Conservation (phyloP, 2,888 invertebrate species). For the Balanococcus diminutus region DNA sequence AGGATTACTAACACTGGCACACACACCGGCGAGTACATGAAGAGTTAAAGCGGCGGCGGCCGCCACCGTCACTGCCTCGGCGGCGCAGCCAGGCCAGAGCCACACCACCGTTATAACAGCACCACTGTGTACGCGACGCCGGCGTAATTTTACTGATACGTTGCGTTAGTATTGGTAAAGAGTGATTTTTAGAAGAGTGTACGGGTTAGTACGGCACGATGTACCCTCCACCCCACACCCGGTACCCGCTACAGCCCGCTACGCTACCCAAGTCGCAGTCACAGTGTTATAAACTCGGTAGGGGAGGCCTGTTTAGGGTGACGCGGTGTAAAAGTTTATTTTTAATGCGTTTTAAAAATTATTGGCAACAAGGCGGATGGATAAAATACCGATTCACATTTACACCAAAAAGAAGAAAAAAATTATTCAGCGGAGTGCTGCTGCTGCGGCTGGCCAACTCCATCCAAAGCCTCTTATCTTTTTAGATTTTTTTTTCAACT, state of each 20-base stretch:
- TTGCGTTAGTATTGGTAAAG: background rate
- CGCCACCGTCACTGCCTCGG: background rate
- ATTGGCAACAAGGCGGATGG: slow-evolving; percentile 50
- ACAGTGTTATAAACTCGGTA: background rate
- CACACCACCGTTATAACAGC: slow-evolving; percentile 19
- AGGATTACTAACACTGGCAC: background rate
- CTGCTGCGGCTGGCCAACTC: too few relatives aligned
- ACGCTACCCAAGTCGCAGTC: background rate
- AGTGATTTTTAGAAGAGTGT: background rate
- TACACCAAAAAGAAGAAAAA: background rate
- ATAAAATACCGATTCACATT: slow-evolving; percentile 11
- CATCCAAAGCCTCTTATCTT: background rate
- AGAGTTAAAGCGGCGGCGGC: background rate
- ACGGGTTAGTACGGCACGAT: slow-evolving; percentile 14
- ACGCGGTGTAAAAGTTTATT: slow-evolving; percentile 51
- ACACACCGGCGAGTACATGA: background rate
- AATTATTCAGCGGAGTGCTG: background rate
- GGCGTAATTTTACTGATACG: slow-evolving; percentile 15
- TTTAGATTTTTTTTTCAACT: background rate
- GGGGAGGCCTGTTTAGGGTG: slow-evolving; percentile 55
- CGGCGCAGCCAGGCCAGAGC: background rate
- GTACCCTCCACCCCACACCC: too few relatives aligned
- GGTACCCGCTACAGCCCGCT: background rate
- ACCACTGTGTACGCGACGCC: slow-evolving; percentile 34
- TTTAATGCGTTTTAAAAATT: slow-evolving; percentile 40